Percentiles rank a stretch among this genome's conserved stretches.
These are phyloP conservation scores for Allophyes oxyacanthae DNA, from an alignment of 2,888 invertebrate genomes.

Conservation along the genomic window DNA sequence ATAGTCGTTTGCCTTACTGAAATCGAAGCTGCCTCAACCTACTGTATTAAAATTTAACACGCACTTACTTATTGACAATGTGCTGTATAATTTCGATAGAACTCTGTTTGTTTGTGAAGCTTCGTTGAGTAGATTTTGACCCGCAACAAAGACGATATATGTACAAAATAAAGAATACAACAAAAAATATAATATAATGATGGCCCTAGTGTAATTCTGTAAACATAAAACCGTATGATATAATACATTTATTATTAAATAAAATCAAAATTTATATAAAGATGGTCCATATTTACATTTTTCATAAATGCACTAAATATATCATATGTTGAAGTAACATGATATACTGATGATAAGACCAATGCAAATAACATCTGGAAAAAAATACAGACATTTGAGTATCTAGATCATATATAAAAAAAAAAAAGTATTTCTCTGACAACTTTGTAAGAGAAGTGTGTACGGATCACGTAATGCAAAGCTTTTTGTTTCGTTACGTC, in stretches of 20 bases:
- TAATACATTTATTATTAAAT: background rate
- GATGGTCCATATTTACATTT: conserved; percentile 10
- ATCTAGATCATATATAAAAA: too few species aligned
- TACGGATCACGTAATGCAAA: too few species aligned
- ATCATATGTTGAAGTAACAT: conserved; percentile 8
- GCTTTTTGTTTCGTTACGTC: too few species aligned
- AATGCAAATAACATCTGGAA: conserved; percentile 20
- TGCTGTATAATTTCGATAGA: conserved; percentile 21
- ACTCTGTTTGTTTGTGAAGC: background rate
- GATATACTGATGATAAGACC: conserved; percentile 1
- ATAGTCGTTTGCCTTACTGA: too few species aligned
- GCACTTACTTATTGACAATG: conserved; percentile 19
- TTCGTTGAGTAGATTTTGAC: conserved; percentile 38
- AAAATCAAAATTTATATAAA: background rate
- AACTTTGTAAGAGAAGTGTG: too few species aligned
- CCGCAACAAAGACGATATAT: conserved; percentile 8
- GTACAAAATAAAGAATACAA: background rate
- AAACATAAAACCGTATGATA: background rate
- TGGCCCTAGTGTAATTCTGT: background rate
- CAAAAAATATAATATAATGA: background rate
- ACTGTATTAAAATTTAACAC: background rate
- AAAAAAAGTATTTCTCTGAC: too few species aligned
- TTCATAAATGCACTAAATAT: conserved; percentile 2
- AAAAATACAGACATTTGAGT: too few species aligned
- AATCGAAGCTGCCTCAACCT: background rate